A percentile compares a stretch with the other conserved stretches of the same genome.
These are phyloP conservation scores for Melanotaenia pygmaea DNA, from an alignment of 2,797 vertebrate genomes.

Conservation along the genomic window DNA sequence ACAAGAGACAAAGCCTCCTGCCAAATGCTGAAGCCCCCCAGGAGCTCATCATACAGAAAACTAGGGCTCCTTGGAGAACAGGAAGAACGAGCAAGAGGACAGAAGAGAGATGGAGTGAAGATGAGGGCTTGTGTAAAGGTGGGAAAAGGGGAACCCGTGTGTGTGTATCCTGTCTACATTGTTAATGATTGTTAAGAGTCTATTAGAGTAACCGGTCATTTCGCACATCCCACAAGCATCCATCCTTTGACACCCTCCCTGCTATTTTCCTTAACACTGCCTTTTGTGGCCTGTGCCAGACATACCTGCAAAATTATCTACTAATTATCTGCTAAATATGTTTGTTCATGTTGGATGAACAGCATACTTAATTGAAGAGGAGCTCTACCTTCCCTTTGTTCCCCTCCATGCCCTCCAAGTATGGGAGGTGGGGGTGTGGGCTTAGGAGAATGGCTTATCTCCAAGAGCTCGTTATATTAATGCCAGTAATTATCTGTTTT, in stretches of 20 bases:
- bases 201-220: slow-evolving; percentile 69
- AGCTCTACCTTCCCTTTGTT: slow-evolving; percentile 65
- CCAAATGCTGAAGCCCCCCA: slow-evolving; percentile 81
- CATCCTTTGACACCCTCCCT: slow-evolving; percentile 73
- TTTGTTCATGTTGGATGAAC: slow-evolving; percentile 88
- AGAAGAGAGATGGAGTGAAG: slow-evolving; percentile 46
- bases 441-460: slow-evolving; percentile 86
- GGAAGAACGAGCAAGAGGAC: slow-evolving; percentile 52
- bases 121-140: slow-evolving; percentile 66
- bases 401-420: slow-evolving; percentile 64
- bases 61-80: slow-evolving; percentile 69
- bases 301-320: slow-evolving; percentile 89
- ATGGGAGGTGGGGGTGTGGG: slow-evolving; percentile 55
- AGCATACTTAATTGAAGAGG: slow-evolving; percentile 87
- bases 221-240: slow-evolving; percentile 63
- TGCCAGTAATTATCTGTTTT: slow-evolving; percentile 91
- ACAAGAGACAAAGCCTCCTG: slow-evolving; percentile 85
- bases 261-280: slow-evolving; percentile 80
- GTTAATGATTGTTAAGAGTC: slow-evolving; percentile 71
- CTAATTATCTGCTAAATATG: slow-evolving; percentile 93
- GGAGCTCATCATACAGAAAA: slow-evolving; percentile 84
- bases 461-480: slow-evolving; percentile 88
- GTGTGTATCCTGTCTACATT: slow-evolving; percentile 51
- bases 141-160: slow-evolving; percentile 42
- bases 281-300: slow-evolving; percentile 84